Percentiles rank a stretch among this genome's conserved stretches.
phyloP scores from a whole-genome alignment of 2,113 vertebrate species.

The Calonectris borealis region DNA sequence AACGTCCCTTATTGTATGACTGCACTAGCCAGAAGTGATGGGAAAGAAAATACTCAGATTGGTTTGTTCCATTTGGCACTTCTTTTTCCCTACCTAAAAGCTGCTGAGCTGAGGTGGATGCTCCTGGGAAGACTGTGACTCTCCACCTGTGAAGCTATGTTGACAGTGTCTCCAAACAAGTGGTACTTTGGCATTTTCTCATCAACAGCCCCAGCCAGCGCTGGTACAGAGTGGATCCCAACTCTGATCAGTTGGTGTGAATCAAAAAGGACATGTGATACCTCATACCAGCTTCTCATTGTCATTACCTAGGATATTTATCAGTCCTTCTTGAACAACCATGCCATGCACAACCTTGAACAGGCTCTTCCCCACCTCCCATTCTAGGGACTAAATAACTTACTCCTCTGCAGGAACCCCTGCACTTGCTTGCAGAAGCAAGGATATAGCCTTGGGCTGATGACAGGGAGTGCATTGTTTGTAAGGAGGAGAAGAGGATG shows the following conservation, averaged over 20 bases:
- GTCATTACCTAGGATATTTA: not conserved
- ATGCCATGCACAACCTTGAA: not conserved
- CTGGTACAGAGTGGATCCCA: conserved; percentile 75
- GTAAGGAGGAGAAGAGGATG: not conserved
- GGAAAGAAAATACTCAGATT: not conserved
- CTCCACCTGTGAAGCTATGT: conserved; percentile 79
- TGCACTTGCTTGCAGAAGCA: not conserved
- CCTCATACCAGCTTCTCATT: not conserved
- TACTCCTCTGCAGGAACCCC: not conserved
- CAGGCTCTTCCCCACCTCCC: not conserved
- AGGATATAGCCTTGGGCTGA: not conserved
- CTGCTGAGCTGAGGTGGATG: conserved; percentile 73
- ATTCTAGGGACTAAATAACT: not conserved
- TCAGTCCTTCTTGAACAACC: not conserved
- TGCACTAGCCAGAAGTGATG: not conserved
- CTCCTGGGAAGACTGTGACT: conserved; percentile 76
- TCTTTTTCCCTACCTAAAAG: conserved; percentile 57
- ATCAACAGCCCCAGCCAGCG: conserved; percentile 76
- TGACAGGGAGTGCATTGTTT: not conserved
- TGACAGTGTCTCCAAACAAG: conserved; percentile 81
- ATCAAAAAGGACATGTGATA: not conserved
- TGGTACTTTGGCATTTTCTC: conserved; percentile 80
- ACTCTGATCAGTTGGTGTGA: conserved; percentile 70
- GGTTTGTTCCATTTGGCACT: not conserved
- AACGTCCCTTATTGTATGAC: not conserved